Conservation (phyloP, 2,888 invertebrate species). For the Aporophyla nigra region DNA sequence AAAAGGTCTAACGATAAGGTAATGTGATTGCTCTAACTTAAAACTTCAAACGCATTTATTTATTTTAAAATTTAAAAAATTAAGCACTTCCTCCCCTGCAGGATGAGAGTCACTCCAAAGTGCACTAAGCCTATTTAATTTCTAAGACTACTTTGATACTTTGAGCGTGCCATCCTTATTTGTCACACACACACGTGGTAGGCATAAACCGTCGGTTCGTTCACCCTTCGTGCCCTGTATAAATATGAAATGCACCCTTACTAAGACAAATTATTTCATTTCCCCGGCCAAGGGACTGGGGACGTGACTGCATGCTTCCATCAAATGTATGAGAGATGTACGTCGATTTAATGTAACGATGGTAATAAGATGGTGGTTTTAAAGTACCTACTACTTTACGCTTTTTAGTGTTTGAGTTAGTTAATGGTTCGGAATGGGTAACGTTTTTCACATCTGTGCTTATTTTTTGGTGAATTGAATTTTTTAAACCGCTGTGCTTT, state of each 20-base stretch:
- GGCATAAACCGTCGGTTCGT: conserved; percentile 77
- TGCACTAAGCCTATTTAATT: conserved; percentile 36
- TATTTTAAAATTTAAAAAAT: not conserved
- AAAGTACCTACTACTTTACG: conserved; percentile 59
- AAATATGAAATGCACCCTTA: conserved; percentile 90
- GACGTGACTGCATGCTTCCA: conserved; percentile 86
- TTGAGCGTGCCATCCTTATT: conserved; percentile 60
- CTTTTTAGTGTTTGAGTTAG: conserved; percentile 59
- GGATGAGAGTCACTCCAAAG: conserved; percentile 14
- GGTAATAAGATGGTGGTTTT: conserved; percentile 76
- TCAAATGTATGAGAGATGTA: conserved; percentile 81
- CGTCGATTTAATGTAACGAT: conserved; percentile 81
- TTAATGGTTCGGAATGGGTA: conserved; percentile 48
- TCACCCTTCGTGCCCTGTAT: conserved; percentile 80
- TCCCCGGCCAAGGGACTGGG: conserved; percentile 85
- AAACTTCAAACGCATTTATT: not conserved
- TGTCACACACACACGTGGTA: conserved; percentile 70
- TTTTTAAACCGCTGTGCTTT: not conserved
- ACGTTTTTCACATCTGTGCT: conserved; percentile 50
- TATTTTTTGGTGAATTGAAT: conserved; percentile 3
- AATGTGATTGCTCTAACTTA: not conserved
- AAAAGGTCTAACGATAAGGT: too few species aligned
- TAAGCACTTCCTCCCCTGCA: not conserved
- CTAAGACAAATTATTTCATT: conserved; percentile 91
- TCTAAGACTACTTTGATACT: conserved; percentile 51